Conservation (phyloP, 2,113 vertebrate genomes). For the Antidorcas marsupialis region DNA sequence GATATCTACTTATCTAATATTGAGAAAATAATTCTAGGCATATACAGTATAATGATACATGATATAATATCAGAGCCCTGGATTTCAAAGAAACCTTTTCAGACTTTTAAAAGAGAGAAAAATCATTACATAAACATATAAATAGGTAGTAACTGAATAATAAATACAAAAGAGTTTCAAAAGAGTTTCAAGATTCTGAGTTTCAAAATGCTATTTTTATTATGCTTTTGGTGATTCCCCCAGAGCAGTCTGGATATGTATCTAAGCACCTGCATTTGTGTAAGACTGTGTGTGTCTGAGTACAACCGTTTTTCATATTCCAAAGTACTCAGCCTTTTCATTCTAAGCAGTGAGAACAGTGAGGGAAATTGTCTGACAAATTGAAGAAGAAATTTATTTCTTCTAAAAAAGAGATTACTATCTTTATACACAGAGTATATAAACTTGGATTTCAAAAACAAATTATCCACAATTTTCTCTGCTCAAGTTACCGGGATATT, state of each 20-base stretch:
- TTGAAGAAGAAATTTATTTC: neutral
- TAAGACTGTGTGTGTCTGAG: neutral
- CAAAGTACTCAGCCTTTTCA: neutral
- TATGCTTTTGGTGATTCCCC: neutral
- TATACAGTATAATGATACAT: neutral
- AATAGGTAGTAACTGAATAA: neutral
- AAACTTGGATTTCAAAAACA: conserved; percentile 16
- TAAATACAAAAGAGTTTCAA: neutral
- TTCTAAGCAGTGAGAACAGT: neutral
- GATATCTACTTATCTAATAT: neutral
- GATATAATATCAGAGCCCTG: neutral
- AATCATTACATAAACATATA: neutral
- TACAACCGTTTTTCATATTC: neutral
- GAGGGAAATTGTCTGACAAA: neutral
- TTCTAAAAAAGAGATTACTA: neutral
- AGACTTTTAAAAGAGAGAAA: neutral
- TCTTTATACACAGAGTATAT: neutral
- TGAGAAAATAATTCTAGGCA: neutral
- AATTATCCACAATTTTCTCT: conserved; percentile 25
- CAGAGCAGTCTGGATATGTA: neutral
- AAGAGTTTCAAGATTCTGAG: neutral
- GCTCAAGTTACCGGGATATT: neutral
- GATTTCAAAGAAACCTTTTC: neutral
- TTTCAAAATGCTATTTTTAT: neutral
- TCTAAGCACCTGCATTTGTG: neutral